Base-by-base conservation (phyloP, 1,140 invertebrate genomes). In the Phymastichus coffea region DNA sequence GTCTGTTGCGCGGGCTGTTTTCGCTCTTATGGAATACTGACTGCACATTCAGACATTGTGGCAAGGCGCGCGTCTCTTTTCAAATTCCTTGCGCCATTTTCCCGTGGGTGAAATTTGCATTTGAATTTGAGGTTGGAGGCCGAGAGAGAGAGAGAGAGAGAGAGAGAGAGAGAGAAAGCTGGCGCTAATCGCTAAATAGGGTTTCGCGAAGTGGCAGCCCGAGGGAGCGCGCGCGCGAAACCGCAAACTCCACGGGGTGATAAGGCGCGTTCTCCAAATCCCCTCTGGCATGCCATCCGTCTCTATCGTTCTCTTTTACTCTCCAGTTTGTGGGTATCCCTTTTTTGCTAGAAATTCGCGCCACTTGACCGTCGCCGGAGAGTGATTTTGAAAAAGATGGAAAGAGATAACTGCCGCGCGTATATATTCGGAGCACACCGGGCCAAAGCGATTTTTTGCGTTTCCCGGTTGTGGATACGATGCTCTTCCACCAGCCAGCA, bases 161-260 rank as follows among this genome's bases (percentile, higher is more conserved):
- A 35, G 6, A 8, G 28, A 8, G 28, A 8, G 17, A 40, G 38
- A n/a, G 47, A 44, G 38, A 58, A 58, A 53, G 57, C 57, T 53
- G 57, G 48, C 44, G 67, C 57, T 69, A 69, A 69, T 69, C 65
- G 66, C 66, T 69, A 69, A 70, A 70, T 65, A 68, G 62, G 57
- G 61, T 70, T 70, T 66, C 63, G 63, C 56, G 51, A 61, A 55
- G 58, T 61, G 51, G 35, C 6, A 44, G n/a, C 28, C 12, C 28
- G 25, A 26, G 40, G 6, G 43, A 38, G 30, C 28, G 40, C 38
- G n/a, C 19, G 26, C 22, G 48, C 40, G 58, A 54, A 61, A 54
- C 58, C 49, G 44, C 58, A 59, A 49, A 9, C 37, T 61, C 44
- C 51, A 49, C n/a, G n/a, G n/a, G n/a, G 38, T 46, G 51, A 60